A percentile compares a stretch with the other conserved stretches of the same genome.
Evolutionary conservation across 2,797 vertebrate genomes (phyloP).

Genomic region (Crenuchus spilurus): DNA sequence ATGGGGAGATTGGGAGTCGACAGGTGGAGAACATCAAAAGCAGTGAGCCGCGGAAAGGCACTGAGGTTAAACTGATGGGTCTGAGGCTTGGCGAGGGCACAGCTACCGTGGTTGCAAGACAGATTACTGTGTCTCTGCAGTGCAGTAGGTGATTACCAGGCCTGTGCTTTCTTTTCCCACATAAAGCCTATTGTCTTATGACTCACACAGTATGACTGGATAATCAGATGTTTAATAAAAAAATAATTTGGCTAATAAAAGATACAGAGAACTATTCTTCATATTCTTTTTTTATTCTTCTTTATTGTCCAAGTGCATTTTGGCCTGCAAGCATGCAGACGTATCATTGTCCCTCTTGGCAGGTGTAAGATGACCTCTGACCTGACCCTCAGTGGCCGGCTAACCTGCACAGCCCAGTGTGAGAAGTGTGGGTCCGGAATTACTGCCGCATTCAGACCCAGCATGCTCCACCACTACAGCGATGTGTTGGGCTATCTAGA

Average conservation of each 20-base stretch:
- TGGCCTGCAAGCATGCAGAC: not conserved
- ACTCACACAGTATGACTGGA: too few species aligned
- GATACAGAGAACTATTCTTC: too few species aligned
- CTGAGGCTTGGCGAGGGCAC: slow-evolving; percentile 79
- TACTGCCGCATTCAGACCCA: slow-evolving; percentile 74
- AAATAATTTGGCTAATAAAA: too few species aligned
- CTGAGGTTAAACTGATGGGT: slow-evolving; percentile 80
- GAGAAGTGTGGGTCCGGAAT: slow-evolving; percentile 79
- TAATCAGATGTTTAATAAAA: too few species aligned
- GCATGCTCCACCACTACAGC: slow-evolving; percentile 81
- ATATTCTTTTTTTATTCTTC: not conserved
- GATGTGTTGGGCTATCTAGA: slow-evolving; percentile 82
- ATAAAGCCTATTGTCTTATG: not conserved
- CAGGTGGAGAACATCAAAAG: slow-evolving; percentile 77
- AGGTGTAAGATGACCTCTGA: slow-evolving; percentile 84
- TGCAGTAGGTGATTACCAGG: slow-evolving; percentile 73
- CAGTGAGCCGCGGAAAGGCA: slow-evolving; percentile 75
- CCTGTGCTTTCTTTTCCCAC: not conserved
- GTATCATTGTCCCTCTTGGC: not conserved
- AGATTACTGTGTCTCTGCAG: slow-evolving; percentile 78
- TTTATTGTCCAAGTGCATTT: not conserved
- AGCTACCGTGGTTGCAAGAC: slow-evolving; percentile 71
- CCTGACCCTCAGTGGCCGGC: slow-evolving; percentile 71
- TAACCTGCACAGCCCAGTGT: slow-evolving; percentile 76
- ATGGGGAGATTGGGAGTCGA: slow-evolving; percentile 55